Evolutionary conservation across 2,113 vertebrate species (phyloP).

Genomic region (Dissostichus mawsoni): DNA sequence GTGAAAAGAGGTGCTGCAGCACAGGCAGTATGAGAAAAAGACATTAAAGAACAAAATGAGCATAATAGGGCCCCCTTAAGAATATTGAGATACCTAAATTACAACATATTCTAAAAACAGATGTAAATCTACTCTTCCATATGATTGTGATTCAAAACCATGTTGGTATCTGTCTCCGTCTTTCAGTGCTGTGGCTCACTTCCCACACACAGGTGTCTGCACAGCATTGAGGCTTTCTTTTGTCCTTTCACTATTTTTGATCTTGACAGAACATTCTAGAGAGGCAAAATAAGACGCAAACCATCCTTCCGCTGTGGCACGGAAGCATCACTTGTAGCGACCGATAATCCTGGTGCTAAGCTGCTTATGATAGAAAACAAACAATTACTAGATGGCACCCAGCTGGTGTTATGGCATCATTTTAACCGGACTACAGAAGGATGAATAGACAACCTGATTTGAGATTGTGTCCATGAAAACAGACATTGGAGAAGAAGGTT

Average conservation of each 20-base stretch:
- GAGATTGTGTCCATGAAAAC: not conserved
- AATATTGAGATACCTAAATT: not conserved
- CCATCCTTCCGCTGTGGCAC: conserved; percentile 17
- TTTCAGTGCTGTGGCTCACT: not conserved
- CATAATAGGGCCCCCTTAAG: not conserved
- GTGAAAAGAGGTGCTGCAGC: no score
- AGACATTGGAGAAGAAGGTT: not conserved
- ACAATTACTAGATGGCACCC: conserved; percentile 64
- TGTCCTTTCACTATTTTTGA: not conserved
- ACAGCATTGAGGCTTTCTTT: not conserved
- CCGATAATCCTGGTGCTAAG: conserved; percentile 59
- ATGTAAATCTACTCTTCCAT: not conserved
- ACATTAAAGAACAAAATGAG: no score
- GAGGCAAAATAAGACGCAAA: not conserved
- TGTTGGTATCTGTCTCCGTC: not conserved
- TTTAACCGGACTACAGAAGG: not conserved
- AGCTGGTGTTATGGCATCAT: conserved; percentile 25
- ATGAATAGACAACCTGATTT: not conserved
- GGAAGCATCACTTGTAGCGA: conserved; percentile 33
- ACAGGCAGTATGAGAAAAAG: no score
- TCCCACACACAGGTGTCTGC: not conserved
- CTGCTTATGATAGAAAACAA: conserved; percentile 68
- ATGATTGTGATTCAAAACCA: not conserved
- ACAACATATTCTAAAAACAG: not conserved
- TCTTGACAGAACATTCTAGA: not conserved